Base-by-base conservation (phyloP, 2,113 vertebrate species). In the Pundamilia nyererei region DNA sequence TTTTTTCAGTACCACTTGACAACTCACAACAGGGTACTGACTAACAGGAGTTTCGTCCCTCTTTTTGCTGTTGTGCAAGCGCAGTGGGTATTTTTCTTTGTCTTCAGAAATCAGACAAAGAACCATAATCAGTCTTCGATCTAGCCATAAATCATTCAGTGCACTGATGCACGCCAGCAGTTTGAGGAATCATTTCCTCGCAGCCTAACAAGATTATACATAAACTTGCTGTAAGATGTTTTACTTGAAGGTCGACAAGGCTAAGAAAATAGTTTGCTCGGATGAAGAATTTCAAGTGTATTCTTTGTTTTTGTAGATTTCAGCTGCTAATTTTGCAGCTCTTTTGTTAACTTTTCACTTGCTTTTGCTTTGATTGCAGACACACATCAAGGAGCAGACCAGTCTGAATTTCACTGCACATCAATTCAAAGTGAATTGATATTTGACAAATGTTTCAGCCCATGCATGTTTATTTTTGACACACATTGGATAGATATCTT, bases 51-150 rank as follows among this genome's bases (percentile, higher is more conserved):
- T 26, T 33, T 21, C 6, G 29, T 51, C 58, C 12, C 31, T 85
- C 85, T 89, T 24, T 81, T 29, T 68, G 21, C 75, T 54, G 31
- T 77, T 84, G 21, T 24, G 21, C 47, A 33, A 68, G 77, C 31
- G 40, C 75, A 75, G 70, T 26, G 24, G 13, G 83, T 68, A 54
- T 62, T 88, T 86, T 87, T 84, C 21, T 86, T 85, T 81, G 84
- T 93, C 86, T 85, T 87, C 83, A 84, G 70, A 90, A 90, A 86
- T 89, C 92, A 89, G 75, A 89, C 87, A 89, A 89, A 89, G 54
- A 89, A 82, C 53, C 72, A 49, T 82, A 86, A 89, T 91, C 81
- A 70, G 83, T 24, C 62, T 84, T 93, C 19, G 54, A 84, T 92
- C 86, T 38, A 21, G 54, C 86, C 84, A 79, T 77, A 81, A 86